Evolutionary conservation across 2,113 vertebrate genomes (phyloP), one percentile per base, ranked within the genome.

Genomic region (Andinoacara biseriatus): DNA sequence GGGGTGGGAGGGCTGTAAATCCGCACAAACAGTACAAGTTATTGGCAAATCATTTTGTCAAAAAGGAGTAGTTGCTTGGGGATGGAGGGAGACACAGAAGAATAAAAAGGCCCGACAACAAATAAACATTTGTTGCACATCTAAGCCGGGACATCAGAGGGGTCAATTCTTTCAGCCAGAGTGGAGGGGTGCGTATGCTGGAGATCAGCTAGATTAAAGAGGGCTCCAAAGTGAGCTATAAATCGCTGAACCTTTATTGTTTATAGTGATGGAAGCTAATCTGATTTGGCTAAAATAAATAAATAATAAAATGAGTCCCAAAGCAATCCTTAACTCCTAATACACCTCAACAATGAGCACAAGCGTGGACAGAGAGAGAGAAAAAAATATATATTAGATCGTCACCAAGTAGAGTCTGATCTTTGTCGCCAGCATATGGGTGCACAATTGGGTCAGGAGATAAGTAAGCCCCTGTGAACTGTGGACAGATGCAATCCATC

Each of bases 361-460:
- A 35, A 40, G 38, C 0, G 10, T 26, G 3, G 22, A 61, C 1
- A 20, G 43, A 35, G n/a, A 13, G 18, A 5, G 10, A 2, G 10
- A 52, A 26, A 43, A 22, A 2, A 52, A 10, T 26, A 58, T 26
- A 74, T 13, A 61, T 69, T 31, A 49, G 72, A 86, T 46, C n/a
- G 26, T 20, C 80, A 81, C 40, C 69, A 65, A 77, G 74, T 20
- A 67, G 58, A 74, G 52, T 59, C 60, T 63, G 77, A 87, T 86
- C 13, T 78, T 78, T 85, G 61, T 76, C 76, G 33, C 59, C 43
- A 84, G 33, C 86, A 85, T 89, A 90, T 90, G 89, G 90, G 80
- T 90, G 90, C 88, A 91, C 90, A 92, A 90, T 83, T 92, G 88
- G 92, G 92, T 94, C 91, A 92, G 77, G 61, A 87, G 85, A 93